phyloP scores from a whole-genome alignment of 1,140 invertebrate species.

The Macrostomum lignano region DNA sequence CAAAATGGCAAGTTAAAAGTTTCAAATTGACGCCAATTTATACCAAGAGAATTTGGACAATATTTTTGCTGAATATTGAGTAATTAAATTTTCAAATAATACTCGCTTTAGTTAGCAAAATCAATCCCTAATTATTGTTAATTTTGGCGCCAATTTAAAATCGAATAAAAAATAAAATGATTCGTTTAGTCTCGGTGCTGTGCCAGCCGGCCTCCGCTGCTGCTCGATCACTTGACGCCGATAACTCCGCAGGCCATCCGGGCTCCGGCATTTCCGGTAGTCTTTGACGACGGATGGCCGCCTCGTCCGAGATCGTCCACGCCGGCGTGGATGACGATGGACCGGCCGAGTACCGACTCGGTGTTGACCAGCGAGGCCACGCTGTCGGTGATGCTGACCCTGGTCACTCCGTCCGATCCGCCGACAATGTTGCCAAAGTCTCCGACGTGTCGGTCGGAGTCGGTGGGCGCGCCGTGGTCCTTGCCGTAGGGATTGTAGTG shows the following conservation, averaged over 20 bases:
- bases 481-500: slow-evolving; percentile 69
- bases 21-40: no score
- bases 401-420: slow-evolving; percentile 39
- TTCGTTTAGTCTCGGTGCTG: no score
- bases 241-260: slow-evolving; percentile 87
- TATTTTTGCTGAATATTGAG: no score
- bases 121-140: no score
- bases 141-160: no score
- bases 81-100: no score
- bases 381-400: slow-evolving; percentile 44
- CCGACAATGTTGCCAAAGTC: slow-evolving; percentile 67
- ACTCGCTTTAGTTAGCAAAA: no score
- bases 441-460: slow-evolving; percentile 46
- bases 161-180: no score
- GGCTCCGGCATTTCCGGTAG: slow-evolving; percentile 82
- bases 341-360: slow-evolving; percentile 54
- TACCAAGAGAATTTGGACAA: no score
- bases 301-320: slow-evolving; percentile 73
- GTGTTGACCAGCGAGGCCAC: slow-evolving; percentile 42
- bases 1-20: no score
- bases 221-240: slow-evolving; percentile 41
- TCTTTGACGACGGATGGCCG: slow-evolving; percentile 65
- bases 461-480: slow-evolving; percentile 51
- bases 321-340: slow-evolving; percentile 50
- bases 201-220: no score